Conservation (phyloP, 2,113 vertebrate genomes). For the Trochalopteron elliotii region DNA sequence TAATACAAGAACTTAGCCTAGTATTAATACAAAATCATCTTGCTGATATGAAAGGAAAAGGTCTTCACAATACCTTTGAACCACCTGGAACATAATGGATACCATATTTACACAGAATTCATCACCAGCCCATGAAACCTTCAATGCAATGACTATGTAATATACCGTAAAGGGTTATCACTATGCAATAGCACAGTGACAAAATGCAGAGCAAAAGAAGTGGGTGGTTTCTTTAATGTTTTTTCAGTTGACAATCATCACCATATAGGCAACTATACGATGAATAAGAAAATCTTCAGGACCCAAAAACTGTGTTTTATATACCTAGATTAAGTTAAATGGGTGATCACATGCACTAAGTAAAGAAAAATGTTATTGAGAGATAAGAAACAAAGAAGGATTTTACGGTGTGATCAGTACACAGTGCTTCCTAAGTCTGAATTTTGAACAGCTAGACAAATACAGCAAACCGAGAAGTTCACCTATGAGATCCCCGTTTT, state of each 20-base stretch:
- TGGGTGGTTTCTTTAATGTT: not conserved
- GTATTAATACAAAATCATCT: not conserved
- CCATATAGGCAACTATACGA: not conserved
- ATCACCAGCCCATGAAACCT: not conserved
- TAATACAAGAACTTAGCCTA: not conserved
- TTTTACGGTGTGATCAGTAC: not conserved
- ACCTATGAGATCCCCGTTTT: not conserved
- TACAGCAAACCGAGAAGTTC: not conserved
- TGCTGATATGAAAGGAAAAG: not conserved
- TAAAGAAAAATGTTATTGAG: not conserved
- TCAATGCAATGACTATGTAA: not conserved
- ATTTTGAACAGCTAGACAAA: not conserved
- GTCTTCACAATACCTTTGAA: not conserved
- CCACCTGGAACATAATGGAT: not conserved
- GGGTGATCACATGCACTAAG: not conserved
- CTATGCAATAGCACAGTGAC: not conserved
- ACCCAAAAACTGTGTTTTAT: not conserved
- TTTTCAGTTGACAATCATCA: not conserved
- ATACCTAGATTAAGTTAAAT: not conserved
- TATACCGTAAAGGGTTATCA: not conserved
- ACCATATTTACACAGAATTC: not conserved
- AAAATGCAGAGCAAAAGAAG: not conserved
- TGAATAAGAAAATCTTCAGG: not conserved
- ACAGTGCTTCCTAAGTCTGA: not conserved
- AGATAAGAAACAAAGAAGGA: not conserved